Evolutionary conservation across 2,113 vertebrate genomes (phyloP), one percentile per base, ranked within the genome.

Genomic region (Salvator merianae): DNA sequence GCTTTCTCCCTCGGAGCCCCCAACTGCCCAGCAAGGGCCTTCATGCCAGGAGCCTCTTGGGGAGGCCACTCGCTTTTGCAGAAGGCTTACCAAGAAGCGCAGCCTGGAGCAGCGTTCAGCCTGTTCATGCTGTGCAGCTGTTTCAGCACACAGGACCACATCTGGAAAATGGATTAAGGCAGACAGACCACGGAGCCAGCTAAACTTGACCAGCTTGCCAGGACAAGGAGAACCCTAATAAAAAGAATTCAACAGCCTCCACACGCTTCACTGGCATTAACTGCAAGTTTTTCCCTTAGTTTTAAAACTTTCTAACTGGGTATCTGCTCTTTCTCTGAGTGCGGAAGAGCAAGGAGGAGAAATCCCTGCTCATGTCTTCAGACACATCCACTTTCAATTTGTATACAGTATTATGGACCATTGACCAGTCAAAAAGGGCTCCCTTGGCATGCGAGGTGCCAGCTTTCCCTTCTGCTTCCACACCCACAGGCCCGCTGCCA

Each of bases 71-170:
- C 71, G 24, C 71, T 36, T 72, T 63, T 16, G 18, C 3, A 1
- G 10, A 2, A 40, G 10, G 86, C 95, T 96, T 93, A 99, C 98
- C 97, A 98, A 83, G 34, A 98, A 91, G 53, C 78, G 86, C 69
- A 7, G 85, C 12, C 70, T 84, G 78, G 90, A 86, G 88, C 97
- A 95, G 0, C 94, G 89, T 82, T 92, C 90, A 30, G 97, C 98
- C 43, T 76, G 65, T 78, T 94, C 86, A n/a, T 81, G 7, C 71
- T 5, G 91, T 63, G 85, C 87, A 47, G 88, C 86, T 32, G 95
- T 90, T 68, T 98, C 92, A 18, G 84, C 89, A 83, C 92, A 87
- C 75, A 97, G 62, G 1, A 84, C 91, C 88, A 96, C 86, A 88
- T 98, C 98, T 98, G 89, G 24, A 70, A 83, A 4, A 0, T 79